Percentiles rank a stretch among this genome's conserved stretches.
Evolutionary conservation across 1,140 invertebrate genomes (phyloP).

Genomic region (Pogonomyrmex barbatus): DNA sequence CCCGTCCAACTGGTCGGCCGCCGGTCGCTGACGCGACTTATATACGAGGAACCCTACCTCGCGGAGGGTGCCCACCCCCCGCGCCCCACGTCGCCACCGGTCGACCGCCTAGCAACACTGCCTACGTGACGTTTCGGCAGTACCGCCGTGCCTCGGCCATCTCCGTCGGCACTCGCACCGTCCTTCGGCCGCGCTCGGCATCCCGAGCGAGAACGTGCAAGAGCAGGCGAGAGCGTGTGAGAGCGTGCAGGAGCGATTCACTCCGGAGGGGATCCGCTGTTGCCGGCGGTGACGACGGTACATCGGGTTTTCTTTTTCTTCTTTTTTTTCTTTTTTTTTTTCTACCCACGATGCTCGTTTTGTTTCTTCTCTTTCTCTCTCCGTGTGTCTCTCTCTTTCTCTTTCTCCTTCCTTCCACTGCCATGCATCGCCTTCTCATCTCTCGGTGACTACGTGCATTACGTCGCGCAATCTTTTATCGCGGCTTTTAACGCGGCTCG

Average conservation of each 20-base stretch:
- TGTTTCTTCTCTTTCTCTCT: conserved; percentile 24
- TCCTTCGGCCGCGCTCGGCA: conserved; percentile 59
- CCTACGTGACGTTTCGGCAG: conserved; percentile 82
- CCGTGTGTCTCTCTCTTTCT: too few relatives aligned
- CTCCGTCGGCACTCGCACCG: conserved; percentile 65
- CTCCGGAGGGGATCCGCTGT: conserved; percentile 15
- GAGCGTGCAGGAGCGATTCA: background rate
- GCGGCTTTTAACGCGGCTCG: conserved; percentile 39
- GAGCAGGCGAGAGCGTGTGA: background rate
- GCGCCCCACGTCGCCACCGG: conserved; percentile 64
- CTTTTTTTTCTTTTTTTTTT: conserved; percentile 28
- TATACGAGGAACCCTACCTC: conserved; percentile 75
- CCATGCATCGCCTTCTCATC: background rate
- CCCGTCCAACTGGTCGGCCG: conserved; percentile 78
- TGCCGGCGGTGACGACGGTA: conserved; percentile 47
- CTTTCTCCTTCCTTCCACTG: background rate
- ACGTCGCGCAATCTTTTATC: conserved; percentile 50
- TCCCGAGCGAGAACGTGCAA: background rate
- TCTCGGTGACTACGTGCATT: conserved; percentile 41
- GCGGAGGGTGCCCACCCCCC: conserved; percentile 57
- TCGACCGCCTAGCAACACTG: conserved; percentile 84
- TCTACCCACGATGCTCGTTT: conserved; percentile 58
- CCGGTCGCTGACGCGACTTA: conserved; percentile 80
- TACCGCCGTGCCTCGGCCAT: conserved; percentile 68
- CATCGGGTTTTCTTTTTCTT: conserved; percentile 55